phyloP scores from a whole-genome alignment of 2,888 invertebrate genomes.

The Mellilla xanthometata region DNA sequence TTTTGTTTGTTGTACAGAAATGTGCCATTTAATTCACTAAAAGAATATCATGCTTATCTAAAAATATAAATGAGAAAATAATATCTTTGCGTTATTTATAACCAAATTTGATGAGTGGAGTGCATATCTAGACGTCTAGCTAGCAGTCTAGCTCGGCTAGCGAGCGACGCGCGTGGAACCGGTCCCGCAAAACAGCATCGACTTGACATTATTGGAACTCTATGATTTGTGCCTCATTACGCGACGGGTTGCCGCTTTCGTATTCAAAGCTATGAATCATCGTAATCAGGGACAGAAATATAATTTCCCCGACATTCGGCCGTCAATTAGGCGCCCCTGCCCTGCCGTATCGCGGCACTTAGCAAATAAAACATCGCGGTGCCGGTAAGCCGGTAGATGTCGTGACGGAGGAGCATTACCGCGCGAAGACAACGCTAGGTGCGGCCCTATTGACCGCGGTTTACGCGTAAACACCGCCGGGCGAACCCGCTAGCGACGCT shows the following conservation, averaged over 20 bases:
- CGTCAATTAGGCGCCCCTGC: constrained; percentile 66
- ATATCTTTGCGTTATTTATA: too few relatives aligned
- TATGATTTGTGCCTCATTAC: constrained; percentile 28
- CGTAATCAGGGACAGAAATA: constrained; percentile 41
- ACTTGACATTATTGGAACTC: constrained; percentile 21
- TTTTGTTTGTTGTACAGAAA: too few relatives aligned
- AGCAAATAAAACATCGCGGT: constrained; percentile 71
- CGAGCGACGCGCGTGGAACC: constrained; percentile 15
- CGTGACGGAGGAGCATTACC: constrained; percentile 73
- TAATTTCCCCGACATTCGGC: constrained; percentile 64
- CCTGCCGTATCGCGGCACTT: constrained; percentile 65
- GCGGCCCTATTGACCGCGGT: constrained; percentile 79
- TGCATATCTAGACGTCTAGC: constrained; percentile 18
- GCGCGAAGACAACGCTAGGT: constrained; percentile 70
- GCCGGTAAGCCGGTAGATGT: constrained; percentile 71
- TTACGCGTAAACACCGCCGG: constrained; percentile 71
- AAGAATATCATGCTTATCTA: too few relatives aligned
- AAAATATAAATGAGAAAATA: too few relatives aligned
- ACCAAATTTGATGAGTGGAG: not conserved
- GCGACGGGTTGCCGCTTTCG: constrained; percentile 12
- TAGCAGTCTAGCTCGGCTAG: constrained; percentile 20
- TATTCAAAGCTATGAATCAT: constrained; percentile 25
- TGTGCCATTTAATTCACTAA: too few relatives aligned
- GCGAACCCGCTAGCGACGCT: constrained; percentile 38
- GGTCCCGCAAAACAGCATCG: constrained; percentile 16